Base-by-base conservation (phyloP, 2,888 invertebrate genomes). In the Norana najaformis region DNA sequence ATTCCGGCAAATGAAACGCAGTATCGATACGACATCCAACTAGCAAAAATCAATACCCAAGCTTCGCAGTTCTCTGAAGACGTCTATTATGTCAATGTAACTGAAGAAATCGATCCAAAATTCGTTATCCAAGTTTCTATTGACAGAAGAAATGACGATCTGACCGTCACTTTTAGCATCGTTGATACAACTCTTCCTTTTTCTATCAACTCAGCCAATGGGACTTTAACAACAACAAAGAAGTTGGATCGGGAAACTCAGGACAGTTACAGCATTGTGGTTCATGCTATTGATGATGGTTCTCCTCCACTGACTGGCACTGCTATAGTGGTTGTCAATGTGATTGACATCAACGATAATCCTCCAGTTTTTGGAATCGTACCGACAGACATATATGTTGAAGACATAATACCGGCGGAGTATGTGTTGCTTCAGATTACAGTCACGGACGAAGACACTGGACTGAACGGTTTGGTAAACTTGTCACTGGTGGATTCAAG, bases 341-440 rank as follows among this genome's bases (percentile, higher is more conserved):
- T 91, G 35, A 69, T 53, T 23, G 91, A 91, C 82, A 88, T 88
- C 85, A 91, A 91, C 41, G 91, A 91, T 47, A 91, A 91, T 69
- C 83, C 89, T 38, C 91, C 91, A 30, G 53, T 41, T 30, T 88
- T 91, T 34, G 82, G 41, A 38, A 41, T n/a, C 34, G 36, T 90
- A 20, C 83, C 85, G 35, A 30, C 83, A 69, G 35, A 39, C 16
- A 41, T 90, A 8, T 39, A 20, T n/a, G 39, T 91, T 36, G 91
- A 91, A 82, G 88, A 88, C 35, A 89, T 53, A 41, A 88, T 88
- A 36, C 47, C 88, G 36, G 35, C 47, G 34, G 91, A 85, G 36
- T 90, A 83, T 69, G 88, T 82, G 34, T 88, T 91, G 36, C 38
- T 36, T 18, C 41, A 53, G 30, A 88, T 91, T 37, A 83, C 47